These are phyloP conservation scores for Trematomus bernacchii DNA, from an alignment of 2,797 vertebrate genomes.

Conservation along the genomic window DNA sequence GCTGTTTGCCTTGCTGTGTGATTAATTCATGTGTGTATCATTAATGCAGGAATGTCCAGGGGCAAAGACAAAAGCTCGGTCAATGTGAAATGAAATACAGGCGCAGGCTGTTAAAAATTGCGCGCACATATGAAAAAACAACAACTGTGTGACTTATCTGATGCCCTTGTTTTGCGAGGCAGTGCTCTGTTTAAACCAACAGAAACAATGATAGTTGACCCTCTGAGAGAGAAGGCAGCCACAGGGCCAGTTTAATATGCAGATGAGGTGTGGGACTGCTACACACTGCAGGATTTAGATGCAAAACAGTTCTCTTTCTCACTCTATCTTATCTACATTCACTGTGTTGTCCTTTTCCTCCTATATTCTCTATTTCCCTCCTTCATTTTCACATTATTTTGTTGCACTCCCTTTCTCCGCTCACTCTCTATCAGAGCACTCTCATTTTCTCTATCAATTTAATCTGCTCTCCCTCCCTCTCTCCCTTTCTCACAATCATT, in stretches of 20 bases:
- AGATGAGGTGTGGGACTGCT: slow-evolving; percentile 73
- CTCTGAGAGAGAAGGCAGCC: slow-evolving; percentile 70
- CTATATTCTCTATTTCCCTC: slow-evolving; percentile 40
- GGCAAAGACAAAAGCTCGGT: slow-evolving; percentile 84
- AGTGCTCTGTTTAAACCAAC: slow-evolving; percentile 72
- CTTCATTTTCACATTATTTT: slow-evolving; percentile 58
- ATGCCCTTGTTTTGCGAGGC: slow-evolving; percentile 73
- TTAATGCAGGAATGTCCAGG: slow-evolving; percentile 83
- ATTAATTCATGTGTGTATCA: slow-evolving; percentile 86
- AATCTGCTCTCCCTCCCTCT: slow-evolving; percentile 39
- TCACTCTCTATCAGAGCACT: slow-evolving; percentile 28
- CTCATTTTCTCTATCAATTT: slow-evolving; percentile 57
- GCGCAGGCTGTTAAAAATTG: slow-evolving; percentile 51
- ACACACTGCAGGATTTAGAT: slow-evolving; percentile 66
- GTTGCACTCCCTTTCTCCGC: slow-evolving; percentile 24
- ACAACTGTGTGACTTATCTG: slow-evolving; percentile 66
- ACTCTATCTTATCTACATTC: slow-evolving; percentile 44
- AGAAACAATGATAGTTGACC: slow-evolving; percentile 76
- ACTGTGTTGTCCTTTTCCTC: slow-evolving; percentile 24
- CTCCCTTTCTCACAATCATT: slow-evolving; percentile 64
- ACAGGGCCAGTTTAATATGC: slow-evolving; percentile 80
- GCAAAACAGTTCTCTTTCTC: slow-evolving; percentile 42
- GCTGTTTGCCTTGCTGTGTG: slow-evolving; percentile 80
- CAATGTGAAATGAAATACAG: slow-evolving; percentile 75
- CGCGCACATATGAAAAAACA: slow-evolving; percentile 50